These are phyloP conservation scores for Sarcophaga subvicina DNA, from an alignment of 2,888 invertebrate genomes.

Conservation along the genomic window DNA sequence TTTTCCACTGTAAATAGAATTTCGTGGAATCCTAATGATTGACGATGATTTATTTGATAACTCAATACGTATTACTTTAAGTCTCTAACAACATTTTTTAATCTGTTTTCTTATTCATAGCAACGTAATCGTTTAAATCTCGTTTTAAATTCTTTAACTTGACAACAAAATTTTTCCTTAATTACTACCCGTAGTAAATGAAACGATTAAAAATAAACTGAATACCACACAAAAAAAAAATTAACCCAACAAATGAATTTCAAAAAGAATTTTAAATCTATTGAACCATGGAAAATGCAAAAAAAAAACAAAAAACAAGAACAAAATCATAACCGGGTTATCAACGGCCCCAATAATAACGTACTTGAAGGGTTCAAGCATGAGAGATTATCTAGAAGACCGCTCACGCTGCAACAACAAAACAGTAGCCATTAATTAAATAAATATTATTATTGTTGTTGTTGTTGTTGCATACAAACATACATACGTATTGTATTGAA, in stretches of 20 bases:
- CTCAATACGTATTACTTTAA: too few species aligned
- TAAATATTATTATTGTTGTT: conserved; percentile 6
- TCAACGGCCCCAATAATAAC: conserved; percentile 25
- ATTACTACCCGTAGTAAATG: background rate
- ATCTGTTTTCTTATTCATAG: too few species aligned
- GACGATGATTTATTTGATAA: too few species aligned
- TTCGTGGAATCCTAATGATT: too few species aligned
- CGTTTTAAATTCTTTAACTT: conserved; percentile 1
- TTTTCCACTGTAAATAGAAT: too few species aligned
- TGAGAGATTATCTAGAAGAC: conserved; percentile 49
- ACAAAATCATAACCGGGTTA: conserved; percentile 47
- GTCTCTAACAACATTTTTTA: too few species aligned
- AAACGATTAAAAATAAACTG: too few species aligned
- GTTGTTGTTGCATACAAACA: too few species aligned
- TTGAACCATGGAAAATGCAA: conserved; percentile 37
- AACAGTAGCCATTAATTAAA: background rate
- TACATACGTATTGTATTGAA: background rate
- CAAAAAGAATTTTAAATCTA: background rate
- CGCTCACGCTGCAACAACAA: background rate
- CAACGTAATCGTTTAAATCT: background rate
- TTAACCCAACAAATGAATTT: background rate
- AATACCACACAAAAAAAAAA: background rate
- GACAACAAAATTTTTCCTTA: conserved; percentile 30
- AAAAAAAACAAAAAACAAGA: conserved; percentile 19
- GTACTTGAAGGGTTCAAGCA: conserved; percentile 58